Evolutionary conservation across 2,113 vertebrate genomes (phyloP).

Genomic region (Platanista minor): DNA sequence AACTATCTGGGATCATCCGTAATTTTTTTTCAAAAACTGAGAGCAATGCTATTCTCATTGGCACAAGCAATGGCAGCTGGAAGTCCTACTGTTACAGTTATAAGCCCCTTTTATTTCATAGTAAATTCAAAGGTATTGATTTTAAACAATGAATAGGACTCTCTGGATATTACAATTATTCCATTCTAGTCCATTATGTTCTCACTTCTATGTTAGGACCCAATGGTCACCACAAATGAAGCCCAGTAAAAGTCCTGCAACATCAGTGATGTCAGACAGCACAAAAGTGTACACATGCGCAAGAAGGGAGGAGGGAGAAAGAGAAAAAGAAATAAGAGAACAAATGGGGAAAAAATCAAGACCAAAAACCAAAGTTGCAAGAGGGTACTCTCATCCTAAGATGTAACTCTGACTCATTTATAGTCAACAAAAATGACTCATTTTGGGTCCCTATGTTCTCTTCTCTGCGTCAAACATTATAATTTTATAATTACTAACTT

Average conservation of each 20-base stretch:
- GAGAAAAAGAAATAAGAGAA: background rate
- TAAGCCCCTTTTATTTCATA: background rate
- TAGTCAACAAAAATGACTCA: conserved; percentile 48
- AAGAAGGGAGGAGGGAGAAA: background rate
- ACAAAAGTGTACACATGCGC: background rate
- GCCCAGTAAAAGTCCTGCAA: background rate
- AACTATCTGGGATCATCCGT: background rate
- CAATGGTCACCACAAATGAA: background rate
- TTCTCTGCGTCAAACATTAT: conserved; percentile 17
- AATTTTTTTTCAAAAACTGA: background rate
- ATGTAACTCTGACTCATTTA: conserved; percentile 44
- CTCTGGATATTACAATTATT: background rate
- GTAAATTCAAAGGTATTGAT: background rate
- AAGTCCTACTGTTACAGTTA: background rate
- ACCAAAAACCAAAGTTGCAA: conserved; percentile 40
- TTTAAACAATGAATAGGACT: background rate
- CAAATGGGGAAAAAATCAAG: background rate
- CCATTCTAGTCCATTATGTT: background rate
- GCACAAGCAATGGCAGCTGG: background rate
- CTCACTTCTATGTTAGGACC: background rate
- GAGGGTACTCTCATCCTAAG: background rate
- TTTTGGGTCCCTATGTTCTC: background rate
- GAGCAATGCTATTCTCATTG: background rate
- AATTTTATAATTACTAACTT: conserved; percentile 44
- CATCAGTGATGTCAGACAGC: background rate